Evolutionary conservation across 2,113 vertebrate genomes (phyloP), one percentile per base, ranked within the genome.

Genomic region (Condylura cristata): DNA sequence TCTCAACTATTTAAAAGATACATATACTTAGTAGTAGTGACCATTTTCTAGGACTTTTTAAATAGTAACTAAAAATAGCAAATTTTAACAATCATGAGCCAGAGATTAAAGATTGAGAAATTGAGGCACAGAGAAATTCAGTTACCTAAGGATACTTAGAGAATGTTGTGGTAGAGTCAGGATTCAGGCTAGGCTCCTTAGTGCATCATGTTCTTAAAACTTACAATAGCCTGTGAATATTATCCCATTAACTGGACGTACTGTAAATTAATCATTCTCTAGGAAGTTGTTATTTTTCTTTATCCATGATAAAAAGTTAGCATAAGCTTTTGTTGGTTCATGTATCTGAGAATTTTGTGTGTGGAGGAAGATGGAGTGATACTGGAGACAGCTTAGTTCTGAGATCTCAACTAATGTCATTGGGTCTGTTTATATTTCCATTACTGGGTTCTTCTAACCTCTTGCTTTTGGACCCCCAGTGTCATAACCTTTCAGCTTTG

Each of bases 301-400:
- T 93, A 83, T 24, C 37, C 3, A 6, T 76, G 44, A 80, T 95
- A 61, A 89, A 89, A 93, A 83, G 80, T 78, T 91, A 89, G 17
- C 12, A 71, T 17, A 90, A 72, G 20, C 41, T 63, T 95, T 53
- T 90, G 34, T 66, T 71, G 37, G 34, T 89, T 81, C 16, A 58
- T 2, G 12, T 82, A 53, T 78, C 30, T 71, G 51, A 18, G 13
- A 85, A 84, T 89, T 93, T n/a, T 89, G n/a, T 72, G 5, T 70
- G 12, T 58, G 63, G 72, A 95, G 30, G 26, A 76, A 12, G 51
- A 46, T 92, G 30, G 58, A 86, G 22, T 86, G 58, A 48, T 48
- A 93, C 74, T 93, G 68, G 34, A 83, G 91, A 81, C 30, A 58
- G 37, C 32, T 93, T 94, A 71, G 63, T 70, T 74, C 44, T 44